A percentile compares a stretch with the other conserved stretches of the same genome.
These are phyloP conservation scores for Eclectus roratus DNA, from an alignment of 2,113 vertebrate genomes.

Conservation along the genomic window DNA sequence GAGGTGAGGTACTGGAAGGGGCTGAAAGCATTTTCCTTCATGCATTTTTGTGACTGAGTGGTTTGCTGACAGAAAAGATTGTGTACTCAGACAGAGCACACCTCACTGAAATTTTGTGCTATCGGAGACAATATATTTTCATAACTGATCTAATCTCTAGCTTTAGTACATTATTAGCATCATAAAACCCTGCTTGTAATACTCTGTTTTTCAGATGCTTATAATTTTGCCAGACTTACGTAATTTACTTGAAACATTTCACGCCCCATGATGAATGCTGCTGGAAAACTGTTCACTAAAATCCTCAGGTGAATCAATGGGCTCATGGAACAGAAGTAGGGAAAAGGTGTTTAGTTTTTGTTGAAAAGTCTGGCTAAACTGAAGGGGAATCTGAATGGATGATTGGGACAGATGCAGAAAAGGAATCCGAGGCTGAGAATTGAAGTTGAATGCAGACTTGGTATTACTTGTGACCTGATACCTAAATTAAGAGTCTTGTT, in stretches of 20 bases:
- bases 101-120: neutral
- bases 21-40: neutral
- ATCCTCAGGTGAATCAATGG: neutral
- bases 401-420: neutral
- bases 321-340: neutral
- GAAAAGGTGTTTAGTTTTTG: neutral
- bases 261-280: neutral
- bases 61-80: neutral
- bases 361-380: neutral
- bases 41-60: neutral
- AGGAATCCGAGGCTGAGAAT: neutral
- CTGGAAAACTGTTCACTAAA: neutral
- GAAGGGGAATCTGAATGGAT: neutral
- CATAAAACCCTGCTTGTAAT: neutral
- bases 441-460: neutral
- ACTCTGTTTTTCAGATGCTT: neutral
- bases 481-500: slow-evolving; percentile 5
- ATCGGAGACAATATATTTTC: neutral
- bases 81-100: neutral
- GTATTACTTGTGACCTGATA: neutral
- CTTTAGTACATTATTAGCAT: neutral
- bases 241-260: neutral
- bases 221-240: neutral
- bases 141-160: neutral
- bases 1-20: neutral